phyloP scores from a whole-genome alignment of 2,888 invertebrate species.

The Erpobdella octoculata region DNA sequence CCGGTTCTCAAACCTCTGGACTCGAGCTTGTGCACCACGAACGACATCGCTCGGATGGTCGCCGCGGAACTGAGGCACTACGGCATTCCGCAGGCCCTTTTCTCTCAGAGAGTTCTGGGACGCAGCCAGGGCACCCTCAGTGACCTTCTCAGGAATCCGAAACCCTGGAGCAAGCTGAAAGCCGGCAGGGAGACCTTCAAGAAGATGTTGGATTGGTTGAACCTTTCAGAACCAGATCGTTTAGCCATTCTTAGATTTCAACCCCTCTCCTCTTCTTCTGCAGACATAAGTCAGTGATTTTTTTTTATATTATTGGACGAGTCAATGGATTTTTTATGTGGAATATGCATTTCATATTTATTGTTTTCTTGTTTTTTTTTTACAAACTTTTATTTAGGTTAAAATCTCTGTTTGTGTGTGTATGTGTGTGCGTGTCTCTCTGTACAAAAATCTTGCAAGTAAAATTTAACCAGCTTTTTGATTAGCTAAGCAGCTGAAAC shows the following conservation, averaged over 20 bases:
- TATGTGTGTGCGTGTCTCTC: too few species aligned
- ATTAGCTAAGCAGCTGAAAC: too few species aligned
- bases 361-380: not conserved
- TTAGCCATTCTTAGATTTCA: constrained; percentile 7
- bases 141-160: constrained; percentile 30
- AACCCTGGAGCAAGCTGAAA: constrained; percentile 30
- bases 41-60: constrained; percentile 27
- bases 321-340: not conserved
- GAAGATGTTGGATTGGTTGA: constrained; percentile 29
- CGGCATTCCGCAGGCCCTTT: constrained; percentile 30
- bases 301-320: not conserved
- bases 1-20: constrained; percentile 12
- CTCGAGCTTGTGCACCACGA: constrained; percentile 21
- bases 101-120: constrained; percentile 26
- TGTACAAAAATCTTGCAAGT: too few species aligned
- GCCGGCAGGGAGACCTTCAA: constrained; percentile 29
- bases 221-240: constrained; percentile 18
- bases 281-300: not conserved
- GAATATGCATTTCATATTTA: not conserved
- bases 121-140: constrained; percentile 30
- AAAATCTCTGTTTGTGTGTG: too few species aligned
- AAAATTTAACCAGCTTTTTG: too few species aligned
- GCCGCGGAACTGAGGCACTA: constrained; percentile 27
- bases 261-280: not conserved
- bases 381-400: not conserved